phyloP scores from a whole-genome alignment of 2,113 vertebrate genomes.

The Chaetura pelagica region DNA sequence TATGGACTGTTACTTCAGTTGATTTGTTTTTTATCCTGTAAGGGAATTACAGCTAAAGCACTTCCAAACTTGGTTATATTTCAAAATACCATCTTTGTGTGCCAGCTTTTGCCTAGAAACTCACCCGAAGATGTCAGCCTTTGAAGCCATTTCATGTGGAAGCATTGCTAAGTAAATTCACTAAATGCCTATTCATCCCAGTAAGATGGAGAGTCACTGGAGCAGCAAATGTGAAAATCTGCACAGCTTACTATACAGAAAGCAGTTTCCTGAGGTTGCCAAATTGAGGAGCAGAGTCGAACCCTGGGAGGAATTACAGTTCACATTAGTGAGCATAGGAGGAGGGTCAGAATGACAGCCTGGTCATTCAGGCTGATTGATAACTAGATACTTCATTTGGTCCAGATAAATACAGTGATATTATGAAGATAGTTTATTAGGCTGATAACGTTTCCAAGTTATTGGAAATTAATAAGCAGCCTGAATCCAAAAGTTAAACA shows the following conservation, averaged over 20 bases:
- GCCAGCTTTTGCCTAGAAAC: conserved; percentile 52
- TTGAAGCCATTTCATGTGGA: conserved; percentile 83
- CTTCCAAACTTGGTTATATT: conserved; percentile 37
- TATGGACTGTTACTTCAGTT: neutral
- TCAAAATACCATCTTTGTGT: conserved; percentile 57
- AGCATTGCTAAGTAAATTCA: conserved; percentile 82
- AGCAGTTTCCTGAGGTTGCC: conserved; percentile 64
- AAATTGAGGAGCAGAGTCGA: conserved; percentile 61
- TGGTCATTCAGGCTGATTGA: neutral
- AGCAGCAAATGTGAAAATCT: conserved; percentile 81
- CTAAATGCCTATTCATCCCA: conserved; percentile 80
- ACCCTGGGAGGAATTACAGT: conserved; percentile 48
- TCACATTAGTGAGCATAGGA: neutral
- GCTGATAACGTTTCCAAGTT: neutral
- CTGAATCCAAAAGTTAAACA: neutral
- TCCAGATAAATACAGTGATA: conserved; percentile 18
- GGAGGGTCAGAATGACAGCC: neutral
- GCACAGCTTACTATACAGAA: conserved; percentile 64
- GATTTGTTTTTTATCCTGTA: conserved; percentile 36
- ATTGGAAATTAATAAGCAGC: neutral
- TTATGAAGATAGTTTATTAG: neutral
- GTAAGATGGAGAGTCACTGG: conserved; percentile 68
- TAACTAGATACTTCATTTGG: conserved; percentile 26
- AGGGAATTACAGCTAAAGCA: conserved; percentile 27
- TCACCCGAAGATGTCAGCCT: conserved; percentile 68